Evolutionary conservation across 2,113 vertebrate genomes (phyloP).

Genomic region (Bos javanicus): DNA sequence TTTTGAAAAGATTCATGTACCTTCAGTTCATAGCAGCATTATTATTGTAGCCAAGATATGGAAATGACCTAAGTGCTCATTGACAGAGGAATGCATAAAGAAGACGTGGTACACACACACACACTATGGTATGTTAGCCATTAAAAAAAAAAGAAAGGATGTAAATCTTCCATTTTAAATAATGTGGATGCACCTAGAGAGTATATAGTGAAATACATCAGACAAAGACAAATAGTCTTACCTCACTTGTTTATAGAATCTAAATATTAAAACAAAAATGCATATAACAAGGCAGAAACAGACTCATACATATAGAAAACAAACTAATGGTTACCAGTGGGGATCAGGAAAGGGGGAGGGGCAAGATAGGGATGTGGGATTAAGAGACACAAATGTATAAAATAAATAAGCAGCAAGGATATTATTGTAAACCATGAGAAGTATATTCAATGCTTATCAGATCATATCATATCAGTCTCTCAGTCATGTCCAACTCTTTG

Average conservation of each 20-base stretch:
- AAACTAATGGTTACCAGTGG: not conserved
- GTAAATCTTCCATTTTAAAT: not conserved
- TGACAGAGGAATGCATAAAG: not conserved
- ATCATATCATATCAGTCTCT: no score
- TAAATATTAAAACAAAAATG: not conserved
- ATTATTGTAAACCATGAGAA: not conserved
- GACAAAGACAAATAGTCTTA: not conserved
- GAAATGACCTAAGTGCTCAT: not conserved
- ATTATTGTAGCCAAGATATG: not conserved
- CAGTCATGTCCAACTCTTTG: no score
- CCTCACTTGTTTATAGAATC: not conserved
- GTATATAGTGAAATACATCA: not conserved
- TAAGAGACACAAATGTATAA: not conserved
- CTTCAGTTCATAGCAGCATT: not conserved
- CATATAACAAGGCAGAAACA: not conserved
- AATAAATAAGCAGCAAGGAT: not conserved
- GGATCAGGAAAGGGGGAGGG: not conserved
- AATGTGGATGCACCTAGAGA: not conserved
- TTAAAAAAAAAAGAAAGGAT: not conserved
- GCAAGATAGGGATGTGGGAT: not conserved
- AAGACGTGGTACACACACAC: not conserved
- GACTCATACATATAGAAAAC: not conserved
- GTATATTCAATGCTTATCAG: not conserved
- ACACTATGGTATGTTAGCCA: not conserved
- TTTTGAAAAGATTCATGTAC: not conserved